These are phyloP conservation scores for Cataglyphis hispanica DNA, from an alignment of 1,140 invertebrate species.

Conservation along the genomic window DNA sequence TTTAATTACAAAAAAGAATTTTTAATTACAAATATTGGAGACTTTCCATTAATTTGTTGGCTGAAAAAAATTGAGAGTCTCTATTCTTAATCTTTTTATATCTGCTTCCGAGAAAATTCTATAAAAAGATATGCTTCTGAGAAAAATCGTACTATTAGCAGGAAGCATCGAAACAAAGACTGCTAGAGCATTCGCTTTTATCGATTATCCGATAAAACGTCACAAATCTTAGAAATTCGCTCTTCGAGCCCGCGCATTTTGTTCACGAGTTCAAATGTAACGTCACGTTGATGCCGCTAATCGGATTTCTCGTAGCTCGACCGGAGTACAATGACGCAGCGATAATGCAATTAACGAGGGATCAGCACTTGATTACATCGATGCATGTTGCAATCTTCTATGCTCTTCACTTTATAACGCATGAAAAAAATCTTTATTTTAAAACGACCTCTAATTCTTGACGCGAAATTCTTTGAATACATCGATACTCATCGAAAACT, in stretches of 20 bases:
- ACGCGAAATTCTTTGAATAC: not conserved
- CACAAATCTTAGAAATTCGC: slow-evolving; percentile 52
- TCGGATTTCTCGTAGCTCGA: slow-evolving; percentile 63
- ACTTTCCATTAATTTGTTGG: not conserved
- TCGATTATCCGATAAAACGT: not conserved
- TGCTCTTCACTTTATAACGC: not conserved
- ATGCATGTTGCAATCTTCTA: slow-evolving; percentile 28
- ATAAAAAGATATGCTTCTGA: not conserved
- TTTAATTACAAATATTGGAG: not conserved
- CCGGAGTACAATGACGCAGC: slow-evolving; percentile 59
- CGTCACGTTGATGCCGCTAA: slow-evolving; percentile 60
- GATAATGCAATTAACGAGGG: slow-evolving; percentile 73
- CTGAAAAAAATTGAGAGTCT: not conserved
- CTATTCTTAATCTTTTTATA: not conserved
- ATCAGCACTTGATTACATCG: slow-evolving; percentile 71
- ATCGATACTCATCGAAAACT: not conserved
- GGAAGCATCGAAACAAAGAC: not conserved
- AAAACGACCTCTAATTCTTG: not conserved
- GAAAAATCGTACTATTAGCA: not conserved
- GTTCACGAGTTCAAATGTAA: slow-evolving; percentile 39
- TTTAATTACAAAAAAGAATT: not conserved
- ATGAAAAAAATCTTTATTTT: not conserved
- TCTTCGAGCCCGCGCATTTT: not conserved
- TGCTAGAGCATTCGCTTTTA: not conserved
- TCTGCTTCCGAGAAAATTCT: not conserved